Base-by-base conservation (phyloP, 2,888 invertebrate species). In the Eucriotettix oculatus region DNA sequence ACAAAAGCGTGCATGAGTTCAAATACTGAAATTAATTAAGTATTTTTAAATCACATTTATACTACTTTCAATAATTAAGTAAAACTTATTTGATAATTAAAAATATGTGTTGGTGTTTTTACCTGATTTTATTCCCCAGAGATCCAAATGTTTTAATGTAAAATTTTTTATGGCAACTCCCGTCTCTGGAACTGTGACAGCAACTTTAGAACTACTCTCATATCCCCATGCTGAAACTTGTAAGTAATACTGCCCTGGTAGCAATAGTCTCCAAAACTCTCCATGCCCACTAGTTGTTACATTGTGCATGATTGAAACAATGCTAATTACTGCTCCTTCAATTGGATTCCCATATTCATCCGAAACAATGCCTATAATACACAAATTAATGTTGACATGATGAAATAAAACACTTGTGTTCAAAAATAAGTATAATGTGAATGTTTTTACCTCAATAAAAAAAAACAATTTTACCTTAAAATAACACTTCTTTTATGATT, bases 231-330 rank as follows among this genome's bases (percentile, higher is more conserved):
- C 62, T 29, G 43, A 17, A 10, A 58, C 63, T 10, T 52, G 48
- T 5, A 63, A 42, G 0, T 52, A 43, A 52, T 63, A 62, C 14
- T 40, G 17, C 42, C 63, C 63, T 9, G 63, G 62, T 14, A 60
- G 75, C 42, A 99, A 76, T 57, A 99, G 76, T 62, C 99, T 79
- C 97, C 98, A 99, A 75, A 86, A 99, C 72, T 96, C 93, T 9
- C 99, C 99, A 17, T 81, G 77, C 53, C 78, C 77, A 0, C 90
- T 88, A 0, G 90, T 86, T 1, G 81, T 81, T 12, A 98, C 79
- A 59, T 85, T 82, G 71, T 97, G 94, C 57, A 84, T 76, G 61
- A 94, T 84, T 0, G 88, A 88, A 53, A 80, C 77, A 1, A 98
- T 85, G 41, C 78, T 73, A 55, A 99, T 80, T 64, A 80, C 79